phyloP scores from a whole-genome alignment of 2,797 vertebrate genomes.

The Schizopygopsis pylzovi region DNA sequence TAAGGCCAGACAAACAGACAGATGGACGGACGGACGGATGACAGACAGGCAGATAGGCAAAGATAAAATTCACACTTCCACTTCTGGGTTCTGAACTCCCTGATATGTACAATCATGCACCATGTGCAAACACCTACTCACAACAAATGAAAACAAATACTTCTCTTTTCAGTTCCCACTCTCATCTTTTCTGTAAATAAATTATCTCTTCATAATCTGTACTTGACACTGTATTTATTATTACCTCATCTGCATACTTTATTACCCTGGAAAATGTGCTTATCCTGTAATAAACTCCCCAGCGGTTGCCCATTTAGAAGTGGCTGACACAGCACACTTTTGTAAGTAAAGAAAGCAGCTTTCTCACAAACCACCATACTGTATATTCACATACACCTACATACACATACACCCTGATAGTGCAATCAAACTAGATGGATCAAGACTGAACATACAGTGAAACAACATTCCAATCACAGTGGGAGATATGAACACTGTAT shows the following conservation, averaged over 20 bases:
- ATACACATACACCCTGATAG: background rate
- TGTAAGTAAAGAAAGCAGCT: constrained; percentile 6
- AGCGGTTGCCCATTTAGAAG: constrained; percentile 17
- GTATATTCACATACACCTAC: constrained; percentile 10
- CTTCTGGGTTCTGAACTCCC: background rate
- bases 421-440: constrained; percentile 26
- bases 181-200: background rate
- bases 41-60: background rate
- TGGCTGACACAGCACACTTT: background rate
- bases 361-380: background rate
- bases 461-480: constrained; percentile 42
- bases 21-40: too few species aligned
- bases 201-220: background rate
- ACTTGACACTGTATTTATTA: constrained; percentile 20
- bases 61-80: background rate
- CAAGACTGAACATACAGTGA: constrained; percentile 24
- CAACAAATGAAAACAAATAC: background rate
- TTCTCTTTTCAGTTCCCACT: background rate
- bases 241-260: constrained; percentile 16
- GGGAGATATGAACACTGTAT: constrained; percentile 31
- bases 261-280: constrained; percentile 6
- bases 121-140: background rate
- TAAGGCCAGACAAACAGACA: too few species aligned
- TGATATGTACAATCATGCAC: background rate
- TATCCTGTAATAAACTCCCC: constrained; percentile 10